Conservation (phyloP, 1,140 invertebrate species). For the Choristoneura fumiferana region DNA sequence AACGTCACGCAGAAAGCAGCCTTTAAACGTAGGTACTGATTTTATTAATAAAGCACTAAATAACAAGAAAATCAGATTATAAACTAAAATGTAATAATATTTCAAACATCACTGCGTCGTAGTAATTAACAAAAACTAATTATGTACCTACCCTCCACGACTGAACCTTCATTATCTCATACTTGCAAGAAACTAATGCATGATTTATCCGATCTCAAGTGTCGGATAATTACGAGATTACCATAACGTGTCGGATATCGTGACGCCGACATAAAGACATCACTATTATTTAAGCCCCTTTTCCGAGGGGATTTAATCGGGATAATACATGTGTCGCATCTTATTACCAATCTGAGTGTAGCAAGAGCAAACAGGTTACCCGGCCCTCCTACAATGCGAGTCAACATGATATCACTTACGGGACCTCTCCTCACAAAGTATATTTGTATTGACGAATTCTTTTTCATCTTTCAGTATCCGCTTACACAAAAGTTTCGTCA, state of each 20-base stretch:
- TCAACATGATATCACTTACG: slow-evolving; percentile 70
- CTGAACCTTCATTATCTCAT: too few species aligned
- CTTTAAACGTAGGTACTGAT: too few species aligned
- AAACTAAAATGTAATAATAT: too few species aligned
- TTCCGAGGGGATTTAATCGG: slow-evolving; percentile 60
- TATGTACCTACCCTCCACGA: too few species aligned
- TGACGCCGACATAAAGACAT: slow-evolving; percentile 37
- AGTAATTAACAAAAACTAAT: too few species aligned
- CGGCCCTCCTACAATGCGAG: slow-evolving; percentile 43
- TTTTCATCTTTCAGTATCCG: slow-evolving; percentile 43
- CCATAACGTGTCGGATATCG: slow-evolving; percentile 12
- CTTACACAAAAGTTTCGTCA: slow-evolving; percentile 20
- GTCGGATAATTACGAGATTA: slow-evolving; percentile 10
- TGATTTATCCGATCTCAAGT: background rate
- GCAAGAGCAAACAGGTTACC: slow-evolving; percentile 59
- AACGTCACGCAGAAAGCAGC: too few species aligned
- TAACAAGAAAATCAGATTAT: too few species aligned
- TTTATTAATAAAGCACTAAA: too few species aligned
- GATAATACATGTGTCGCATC: slow-evolving; percentile 75
- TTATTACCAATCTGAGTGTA: slow-evolving; percentile 71
- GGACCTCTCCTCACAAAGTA: slow-evolving; percentile 46
- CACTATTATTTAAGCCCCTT: slow-evolving; percentile 57
- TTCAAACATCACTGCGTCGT: too few species aligned
- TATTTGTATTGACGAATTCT: slow-evolving; percentile 60
- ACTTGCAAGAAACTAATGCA: background rate